These are phyloP conservation scores for Microcebus murinus DNA, from an alignment of 2,113 vertebrate genomes.

Conservation along the genomic window DNA sequence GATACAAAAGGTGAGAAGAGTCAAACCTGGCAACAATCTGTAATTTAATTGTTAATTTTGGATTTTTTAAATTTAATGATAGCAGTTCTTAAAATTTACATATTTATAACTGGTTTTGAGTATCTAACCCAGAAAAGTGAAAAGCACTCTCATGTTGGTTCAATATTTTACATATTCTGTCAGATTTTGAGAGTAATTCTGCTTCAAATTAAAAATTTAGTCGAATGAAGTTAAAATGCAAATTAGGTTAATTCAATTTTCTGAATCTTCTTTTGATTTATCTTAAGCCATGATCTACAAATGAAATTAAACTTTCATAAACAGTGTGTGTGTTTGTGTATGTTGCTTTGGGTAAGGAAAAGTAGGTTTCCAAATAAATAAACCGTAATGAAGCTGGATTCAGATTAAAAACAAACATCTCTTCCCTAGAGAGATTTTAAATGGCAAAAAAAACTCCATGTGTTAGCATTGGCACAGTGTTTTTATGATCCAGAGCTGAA, in stretches of 20 bases:
- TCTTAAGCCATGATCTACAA: not conserved
- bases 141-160: not conserved
- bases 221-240: not conserved
- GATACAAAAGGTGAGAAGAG: not conserved
- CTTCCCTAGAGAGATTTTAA: not conserved
- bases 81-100: not conserved
- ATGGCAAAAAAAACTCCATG: not conserved
- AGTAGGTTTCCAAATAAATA: not conserved
- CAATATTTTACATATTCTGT: not conserved
- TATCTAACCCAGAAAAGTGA: not conserved
- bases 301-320: constrained; percentile 37
- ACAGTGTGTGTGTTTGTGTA: not conserved
- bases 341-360: constrained; percentile 20
- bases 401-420: not conserved
- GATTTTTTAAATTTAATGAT: not conserved
- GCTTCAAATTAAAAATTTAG: constrained; percentile 47
- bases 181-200: constrained; percentile 20
- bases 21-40: not conserved
- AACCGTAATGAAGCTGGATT: not conserved
- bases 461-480: not conserved
- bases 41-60: not conserved
- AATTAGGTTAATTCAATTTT: constrained; percentile 25
- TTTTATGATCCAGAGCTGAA: not conserved
- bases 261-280: not conserved
- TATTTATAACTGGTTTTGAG: not conserved